A percentile compares a stretch with the other conserved stretches of the same genome.
phyloP scores from a whole-genome alignment of 2,113 vertebrate species.

The Lynx canadensis region DNA sequence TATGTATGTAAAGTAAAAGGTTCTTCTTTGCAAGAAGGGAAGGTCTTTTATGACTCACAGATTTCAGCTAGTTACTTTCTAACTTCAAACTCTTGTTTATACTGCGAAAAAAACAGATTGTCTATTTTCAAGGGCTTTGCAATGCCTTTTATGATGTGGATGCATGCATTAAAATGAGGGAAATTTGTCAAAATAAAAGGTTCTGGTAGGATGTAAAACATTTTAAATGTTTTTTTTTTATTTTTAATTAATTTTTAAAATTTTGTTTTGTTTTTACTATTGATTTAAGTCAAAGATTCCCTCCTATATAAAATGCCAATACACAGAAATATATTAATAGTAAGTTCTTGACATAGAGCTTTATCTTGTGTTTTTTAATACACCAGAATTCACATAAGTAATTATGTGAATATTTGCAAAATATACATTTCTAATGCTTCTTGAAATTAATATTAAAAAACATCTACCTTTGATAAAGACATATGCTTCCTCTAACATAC shows the following conservation, averaged over 20 bases:
- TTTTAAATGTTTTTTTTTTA: background rate
- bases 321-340: background rate
- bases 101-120: background rate
- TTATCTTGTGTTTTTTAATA: background rate
- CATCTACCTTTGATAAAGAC: background rate
- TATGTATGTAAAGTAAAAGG: background rate
- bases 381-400: background rate
- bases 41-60: background rate
- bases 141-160: background rate
- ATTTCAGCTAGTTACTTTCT: background rate
- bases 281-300: background rate
- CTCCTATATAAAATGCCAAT: background rate
- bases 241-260: background rate
- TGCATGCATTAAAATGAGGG: background rate
- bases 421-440: background rate
- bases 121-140: background rate
- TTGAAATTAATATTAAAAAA: conserved; percentile 34
- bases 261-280: background rate
- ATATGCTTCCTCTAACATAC: background rate
- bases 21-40: background rate
- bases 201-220: background rate
- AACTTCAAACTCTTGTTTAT: conserved; percentile 40
- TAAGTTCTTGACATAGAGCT: background rate
- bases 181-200: background rate
- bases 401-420: background rate